Evolutionary conservation across 2,888 invertebrate genomes (phyloP).

Genomic region (Polydrusus pterygomalis): DNA sequence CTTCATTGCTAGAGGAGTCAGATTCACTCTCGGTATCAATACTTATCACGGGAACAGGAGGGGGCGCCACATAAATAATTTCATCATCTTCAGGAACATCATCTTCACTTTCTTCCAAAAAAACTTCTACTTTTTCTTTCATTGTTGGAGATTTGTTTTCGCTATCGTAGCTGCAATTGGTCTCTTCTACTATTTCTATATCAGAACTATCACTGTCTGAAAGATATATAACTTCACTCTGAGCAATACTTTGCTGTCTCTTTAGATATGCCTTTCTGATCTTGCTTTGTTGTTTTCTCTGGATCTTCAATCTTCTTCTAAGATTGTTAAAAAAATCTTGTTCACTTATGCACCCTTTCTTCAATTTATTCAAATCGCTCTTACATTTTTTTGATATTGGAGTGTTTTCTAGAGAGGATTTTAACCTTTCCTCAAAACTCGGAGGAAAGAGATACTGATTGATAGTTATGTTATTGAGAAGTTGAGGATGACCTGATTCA

Average conservation of each 20-base stretch:
- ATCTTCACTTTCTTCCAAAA: conserved; percentile 27
- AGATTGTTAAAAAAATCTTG: conserved; percentile 38
- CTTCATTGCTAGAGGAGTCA: conserved; percentile 27
- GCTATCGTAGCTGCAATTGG: conserved; percentile 21
- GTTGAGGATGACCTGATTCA: conserved; percentile 5
- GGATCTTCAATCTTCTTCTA: conserved; percentile 16
- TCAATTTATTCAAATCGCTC: conserved; percentile 25
- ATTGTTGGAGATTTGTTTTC: conserved; percentile 28
- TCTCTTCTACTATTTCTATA: conserved; percentile 52
- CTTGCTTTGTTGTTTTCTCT: conserved; percentile 20
- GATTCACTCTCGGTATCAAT: conserved; percentile 60
- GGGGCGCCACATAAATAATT: conserved; percentile 65
- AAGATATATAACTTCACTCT: conserved; percentile 46
- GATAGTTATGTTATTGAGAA: conserved; percentile 55
- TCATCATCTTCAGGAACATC: conserved; percentile 57
- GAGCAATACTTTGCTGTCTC: conserved; percentile 18
- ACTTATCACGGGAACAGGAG: conserved; percentile 63
- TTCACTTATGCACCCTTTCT: conserved; percentile 30
- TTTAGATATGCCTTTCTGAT: conserved; percentile 21
- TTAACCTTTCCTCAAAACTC: conserved; percentile 38
- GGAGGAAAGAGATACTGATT: conserved; percentile 56
- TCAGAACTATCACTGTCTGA: conserved; percentile 51
- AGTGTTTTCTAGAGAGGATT: conserved; percentile 4
- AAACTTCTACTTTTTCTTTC: conserved; percentile 16
- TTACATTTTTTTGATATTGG: conserved; percentile 37